These are phyloP conservation scores for Halictus rubicundus DNA, from an alignment of 1,140 invertebrate genomes.

Conservation along the genomic window DNA sequence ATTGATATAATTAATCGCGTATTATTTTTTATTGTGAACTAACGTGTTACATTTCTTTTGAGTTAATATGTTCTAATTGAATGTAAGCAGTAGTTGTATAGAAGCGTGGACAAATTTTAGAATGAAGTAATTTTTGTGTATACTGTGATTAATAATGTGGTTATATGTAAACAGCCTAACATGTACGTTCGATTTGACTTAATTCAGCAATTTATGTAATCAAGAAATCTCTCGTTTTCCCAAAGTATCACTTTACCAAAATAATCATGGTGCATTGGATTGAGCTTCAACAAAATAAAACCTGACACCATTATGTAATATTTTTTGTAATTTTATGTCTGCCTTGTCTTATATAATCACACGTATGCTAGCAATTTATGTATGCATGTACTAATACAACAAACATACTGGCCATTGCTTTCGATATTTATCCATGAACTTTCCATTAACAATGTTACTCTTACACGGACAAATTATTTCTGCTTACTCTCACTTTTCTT, in stretches of 20 bases:
- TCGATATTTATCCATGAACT: neutral
- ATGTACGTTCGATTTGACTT: neutral
- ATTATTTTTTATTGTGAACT: neutral
- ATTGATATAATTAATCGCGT: constrained; percentile 4
- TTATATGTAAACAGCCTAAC: too few relatives aligned
- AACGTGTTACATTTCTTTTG: neutral
- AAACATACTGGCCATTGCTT: neutral
- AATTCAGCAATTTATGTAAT: too few relatives aligned
- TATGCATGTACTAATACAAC: neutral
- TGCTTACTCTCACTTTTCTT: neutral
- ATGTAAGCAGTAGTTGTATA: neutral
- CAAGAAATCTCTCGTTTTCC: neutral
- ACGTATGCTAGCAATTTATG: neutral
- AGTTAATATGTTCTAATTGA: neutral
- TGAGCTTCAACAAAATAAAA: neutral
- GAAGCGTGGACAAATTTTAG: neutral
- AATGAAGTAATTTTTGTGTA: neutral
- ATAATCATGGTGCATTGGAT: neutral
- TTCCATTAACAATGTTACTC: neutral
- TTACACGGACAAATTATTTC: neutral
- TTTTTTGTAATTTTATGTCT: constrained; percentile 10
- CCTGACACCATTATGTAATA: constrained; percentile 5
- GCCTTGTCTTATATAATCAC: constrained; percentile 1
- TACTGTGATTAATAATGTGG: too few relatives aligned
- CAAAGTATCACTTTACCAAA: neutral